Conservation (phyloP, 2,113 vertebrate genomes). For the Xyliphius kryptos region DNA sequence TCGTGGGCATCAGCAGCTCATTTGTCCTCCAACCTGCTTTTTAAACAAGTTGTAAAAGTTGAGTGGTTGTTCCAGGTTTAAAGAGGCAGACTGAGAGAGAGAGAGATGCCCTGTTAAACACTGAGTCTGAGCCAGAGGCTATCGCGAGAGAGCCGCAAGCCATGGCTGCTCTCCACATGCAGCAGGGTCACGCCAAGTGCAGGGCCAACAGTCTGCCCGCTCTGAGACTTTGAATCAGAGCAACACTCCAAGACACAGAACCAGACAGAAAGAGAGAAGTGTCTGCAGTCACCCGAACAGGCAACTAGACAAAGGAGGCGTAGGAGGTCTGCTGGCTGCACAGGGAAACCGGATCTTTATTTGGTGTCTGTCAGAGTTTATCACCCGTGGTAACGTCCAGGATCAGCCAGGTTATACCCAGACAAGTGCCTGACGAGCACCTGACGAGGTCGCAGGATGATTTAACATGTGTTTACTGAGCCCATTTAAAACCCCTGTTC, state of each 20-base stretch:
- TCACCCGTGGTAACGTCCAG: slow-evolving; percentile 30
- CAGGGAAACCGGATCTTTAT: slow-evolving; percentile 36
- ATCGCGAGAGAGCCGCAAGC: background rate
- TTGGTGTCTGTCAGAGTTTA: slow-evolving; percentile 39
- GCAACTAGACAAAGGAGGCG: slow-evolving; percentile 25
- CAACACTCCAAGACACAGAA: background rate
- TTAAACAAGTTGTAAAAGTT: no score
- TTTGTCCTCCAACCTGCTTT: no score
- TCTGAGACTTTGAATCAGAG: no score
- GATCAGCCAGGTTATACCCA: slow-evolving; percentile 18
- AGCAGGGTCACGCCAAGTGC: slow-evolving; percentile 9
- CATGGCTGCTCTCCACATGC: background rate
- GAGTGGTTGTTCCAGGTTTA: no score
- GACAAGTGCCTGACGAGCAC: background rate
- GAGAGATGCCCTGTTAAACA: no score
- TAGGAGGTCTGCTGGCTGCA: slow-evolving; percentile 23
- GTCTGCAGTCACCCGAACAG: slow-evolving; percentile 18
- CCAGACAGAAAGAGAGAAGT: background rate
- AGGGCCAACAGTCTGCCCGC: slow-evolving; percentile 1
- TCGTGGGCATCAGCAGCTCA: no score
- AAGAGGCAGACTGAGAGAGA: no score
- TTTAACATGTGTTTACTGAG: no score
- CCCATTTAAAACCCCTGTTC: no score
- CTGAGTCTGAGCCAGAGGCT: no score
- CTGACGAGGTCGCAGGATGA: no score